Evolutionary conservation across 1,140 invertebrate genomes (phyloP), one percentile per base, ranked within the genome.

Genomic region (Zaprionus lachaisei): DNA sequence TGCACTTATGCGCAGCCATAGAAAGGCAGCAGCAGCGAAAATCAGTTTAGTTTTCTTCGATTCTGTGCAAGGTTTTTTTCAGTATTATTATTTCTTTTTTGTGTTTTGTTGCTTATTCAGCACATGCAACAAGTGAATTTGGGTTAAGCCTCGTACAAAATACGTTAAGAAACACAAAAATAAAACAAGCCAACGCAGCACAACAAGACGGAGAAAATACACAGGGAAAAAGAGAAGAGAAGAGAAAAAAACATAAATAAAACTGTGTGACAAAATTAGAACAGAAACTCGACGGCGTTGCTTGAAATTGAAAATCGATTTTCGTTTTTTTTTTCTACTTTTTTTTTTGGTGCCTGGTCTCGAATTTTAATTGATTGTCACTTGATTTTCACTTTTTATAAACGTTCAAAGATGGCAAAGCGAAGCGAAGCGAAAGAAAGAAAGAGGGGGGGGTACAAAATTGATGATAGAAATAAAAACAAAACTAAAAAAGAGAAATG

Each of bases 351-450:
- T 66, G 77, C 47, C 77, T 87, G 77, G 84, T 76, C 70, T 89
- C 84, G 85, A 85, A 91, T 90, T 90, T 90, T 90, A 91, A 90
- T 90, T 90, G 85, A 91, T 90, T 90, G 85, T 90, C 85, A 85
- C 86, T 90, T 85, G 79, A 90, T 91, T 90, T 90, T 90, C 85
- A 90, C 85, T 90, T 90, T 90, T 90, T 85, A 80, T 76, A 77
- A 82, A 70, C 66, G 73, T 72, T 81, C 62, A 61, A 65, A 80
- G 69, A 68, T 78, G 73, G 73, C 60, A 56, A 74, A 34, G 9
- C 54, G 62, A 62, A 31, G 31, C 54, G 62, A 62, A 61, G 6
- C 11, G 49, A 51, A 44, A 70, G 17, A 51, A 51, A 20, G 57
- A 70, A 22, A 22, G 20, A 22, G 20, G 17, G 38, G 17, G 38